These are phyloP conservation scores for Etheostoma nigrum DNA, from an alignment of 2,797 vertebrate species.

Conservation along the genomic window DNA sequence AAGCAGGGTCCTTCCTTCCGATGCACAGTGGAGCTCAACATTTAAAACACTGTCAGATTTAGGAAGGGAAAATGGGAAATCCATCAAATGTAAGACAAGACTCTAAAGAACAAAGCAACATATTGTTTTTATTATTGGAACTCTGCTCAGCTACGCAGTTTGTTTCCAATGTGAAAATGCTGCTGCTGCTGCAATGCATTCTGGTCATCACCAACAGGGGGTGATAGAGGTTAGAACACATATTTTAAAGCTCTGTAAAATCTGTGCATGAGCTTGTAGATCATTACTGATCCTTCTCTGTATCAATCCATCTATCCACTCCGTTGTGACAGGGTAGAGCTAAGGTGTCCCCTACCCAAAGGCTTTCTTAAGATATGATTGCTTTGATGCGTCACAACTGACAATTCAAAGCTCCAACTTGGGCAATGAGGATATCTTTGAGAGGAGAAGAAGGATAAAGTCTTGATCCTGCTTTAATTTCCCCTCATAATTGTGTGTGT, in stretches of 20 bases:
- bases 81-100: background rate
- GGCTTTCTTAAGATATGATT: background rate
- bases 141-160: background rate
- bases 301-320: background rate
- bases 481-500: background rate
- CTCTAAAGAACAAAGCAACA: background rate
- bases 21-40: background rate
- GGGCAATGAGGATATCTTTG: background rate
- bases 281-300: background rate
- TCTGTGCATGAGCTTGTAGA: background rate
- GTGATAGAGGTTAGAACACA: slow-evolving; percentile 17
- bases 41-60: background rate
- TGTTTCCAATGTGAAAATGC: background rate
- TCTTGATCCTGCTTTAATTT: background rate
- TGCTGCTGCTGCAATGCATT: slow-evolving; percentile 18
- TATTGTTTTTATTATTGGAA: background rate
- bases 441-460: slow-evolving; percentile 7
- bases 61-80: background rate
- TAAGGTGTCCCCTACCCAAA: background rate
- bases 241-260: background rate
- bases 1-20: background rate
- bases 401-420: background rate
- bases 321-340: background rate
- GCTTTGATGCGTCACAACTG: background rate
- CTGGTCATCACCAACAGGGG: slow-evolving; percentile 31